These are phyloP conservation scores for Tangara arthus DNA, from an alignment of 2,797 vertebrate genomes.

Conservation along the genomic window DNA sequence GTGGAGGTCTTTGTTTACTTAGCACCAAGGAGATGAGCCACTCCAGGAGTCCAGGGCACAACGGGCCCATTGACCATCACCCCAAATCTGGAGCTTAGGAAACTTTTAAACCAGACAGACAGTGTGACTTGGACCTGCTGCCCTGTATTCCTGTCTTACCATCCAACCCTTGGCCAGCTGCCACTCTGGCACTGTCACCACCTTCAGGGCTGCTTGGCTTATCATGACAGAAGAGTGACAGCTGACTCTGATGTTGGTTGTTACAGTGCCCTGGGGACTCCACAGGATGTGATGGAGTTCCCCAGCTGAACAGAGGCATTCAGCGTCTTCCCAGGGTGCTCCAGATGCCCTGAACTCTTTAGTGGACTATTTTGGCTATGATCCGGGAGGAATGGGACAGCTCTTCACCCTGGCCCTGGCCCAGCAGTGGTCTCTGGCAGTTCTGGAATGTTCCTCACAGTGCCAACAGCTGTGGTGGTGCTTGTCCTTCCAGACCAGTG, in stretches of 20 bases:
- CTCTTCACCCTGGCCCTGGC: neutral
- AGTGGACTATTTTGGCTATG: neutral
- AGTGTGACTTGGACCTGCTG: neutral
- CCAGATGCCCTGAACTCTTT: neutral
- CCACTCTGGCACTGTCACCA: neutral
- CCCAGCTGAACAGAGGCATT: neutral
- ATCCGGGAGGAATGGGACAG: neutral
- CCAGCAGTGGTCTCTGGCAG: neutral
- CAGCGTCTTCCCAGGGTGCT: neutral
- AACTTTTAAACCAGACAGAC: neutral
- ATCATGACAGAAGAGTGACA: fast-evolving
- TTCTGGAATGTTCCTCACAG: neutral
- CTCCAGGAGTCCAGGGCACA: neutral
- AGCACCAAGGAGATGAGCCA: neutral
- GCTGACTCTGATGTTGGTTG: neutral
- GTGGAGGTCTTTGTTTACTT: neutral
- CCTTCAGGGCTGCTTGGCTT: neutral
- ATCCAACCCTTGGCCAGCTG: neutral
- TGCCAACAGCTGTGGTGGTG: neutral
- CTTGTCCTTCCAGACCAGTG: neutral
- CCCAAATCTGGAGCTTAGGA: neutral
- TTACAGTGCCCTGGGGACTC: neutral
- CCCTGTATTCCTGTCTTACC: neutral
- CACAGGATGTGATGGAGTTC: neutral
- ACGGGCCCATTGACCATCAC: neutral